These are phyloP conservation scores for Pipra filicauda DNA, from an alignment of 2,113 vertebrate genomes.

Conservation along the genomic window DNA sequence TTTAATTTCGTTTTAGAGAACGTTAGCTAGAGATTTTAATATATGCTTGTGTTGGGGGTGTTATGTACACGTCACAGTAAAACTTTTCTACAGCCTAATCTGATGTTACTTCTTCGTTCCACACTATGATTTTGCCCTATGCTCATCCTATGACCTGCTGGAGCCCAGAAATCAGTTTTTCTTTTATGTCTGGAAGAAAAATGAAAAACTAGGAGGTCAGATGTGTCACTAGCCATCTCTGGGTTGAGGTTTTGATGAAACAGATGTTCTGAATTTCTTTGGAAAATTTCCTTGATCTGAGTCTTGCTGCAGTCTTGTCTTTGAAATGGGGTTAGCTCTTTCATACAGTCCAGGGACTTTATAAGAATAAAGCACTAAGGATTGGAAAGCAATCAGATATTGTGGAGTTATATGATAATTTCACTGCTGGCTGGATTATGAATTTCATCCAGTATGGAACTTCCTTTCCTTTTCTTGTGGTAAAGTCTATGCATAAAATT, in stretches of 20 bases:
- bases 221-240: not conserved
- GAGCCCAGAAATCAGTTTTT: not conserved
- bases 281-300: not conserved
- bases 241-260: not conserved
- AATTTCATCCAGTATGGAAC: not conserved
- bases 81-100: not conserved
- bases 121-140: not conserved
- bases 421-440: not conserved
- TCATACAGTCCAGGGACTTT: not conserved
- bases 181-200: not conserved
- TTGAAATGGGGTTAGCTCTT: not conserved
- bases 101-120: not conserved
- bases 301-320: not conserved
- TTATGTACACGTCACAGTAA: not conserved
- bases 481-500: not conserved
- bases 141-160: not conserved
- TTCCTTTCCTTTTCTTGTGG: not conserved
- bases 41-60: not conserved
- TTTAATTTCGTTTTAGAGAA: not conserved
- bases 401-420: not conserved
- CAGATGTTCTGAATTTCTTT: not conserved
- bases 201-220: not conserved
- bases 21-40: not conserved
- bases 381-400: not conserved
- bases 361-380: not conserved